Conservation (phyloP, 2,113 vertebrate species). For the Cichladusa arquata region DNA sequence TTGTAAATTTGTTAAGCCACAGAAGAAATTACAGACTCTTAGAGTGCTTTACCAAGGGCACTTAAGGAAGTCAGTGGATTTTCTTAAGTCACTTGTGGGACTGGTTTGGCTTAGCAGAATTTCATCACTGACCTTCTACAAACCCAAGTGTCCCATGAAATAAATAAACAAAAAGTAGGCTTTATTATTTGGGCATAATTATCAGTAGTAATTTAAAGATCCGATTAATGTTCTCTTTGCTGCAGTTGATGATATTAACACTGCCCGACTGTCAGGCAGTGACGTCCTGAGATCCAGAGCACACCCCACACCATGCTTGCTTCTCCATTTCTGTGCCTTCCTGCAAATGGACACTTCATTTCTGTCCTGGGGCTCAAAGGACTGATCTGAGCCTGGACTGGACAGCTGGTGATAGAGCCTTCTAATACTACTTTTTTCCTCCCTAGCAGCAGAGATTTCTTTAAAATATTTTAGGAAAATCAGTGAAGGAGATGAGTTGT, state of each 20-base stretch:
- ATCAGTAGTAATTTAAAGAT: background rate
- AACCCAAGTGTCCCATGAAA: background rate
- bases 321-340: background rate
- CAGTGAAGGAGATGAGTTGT: background rate
- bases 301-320: fast-evolving
- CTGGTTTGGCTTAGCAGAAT: background rate
- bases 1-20: background rate
- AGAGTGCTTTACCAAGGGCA: background rate
- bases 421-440: background rate
- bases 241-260: background rate
- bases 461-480: background rate
- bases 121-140: background rate
- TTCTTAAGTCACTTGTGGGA: background rate
- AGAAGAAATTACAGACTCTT: background rate
- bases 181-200: background rate
- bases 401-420: fast-evolving
- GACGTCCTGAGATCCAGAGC: background rate
- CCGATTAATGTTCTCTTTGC: background rate
- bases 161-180: background rate
- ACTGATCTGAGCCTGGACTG: background rate
- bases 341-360: fast-evolving
- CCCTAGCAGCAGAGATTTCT: background rate
- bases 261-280: background rate
- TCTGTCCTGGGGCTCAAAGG: background rate
- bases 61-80: background rate